Evolutionary conservation across 2,888 invertebrate species (phyloP).

Genomic region (Notocelia uddmanniana): DNA sequence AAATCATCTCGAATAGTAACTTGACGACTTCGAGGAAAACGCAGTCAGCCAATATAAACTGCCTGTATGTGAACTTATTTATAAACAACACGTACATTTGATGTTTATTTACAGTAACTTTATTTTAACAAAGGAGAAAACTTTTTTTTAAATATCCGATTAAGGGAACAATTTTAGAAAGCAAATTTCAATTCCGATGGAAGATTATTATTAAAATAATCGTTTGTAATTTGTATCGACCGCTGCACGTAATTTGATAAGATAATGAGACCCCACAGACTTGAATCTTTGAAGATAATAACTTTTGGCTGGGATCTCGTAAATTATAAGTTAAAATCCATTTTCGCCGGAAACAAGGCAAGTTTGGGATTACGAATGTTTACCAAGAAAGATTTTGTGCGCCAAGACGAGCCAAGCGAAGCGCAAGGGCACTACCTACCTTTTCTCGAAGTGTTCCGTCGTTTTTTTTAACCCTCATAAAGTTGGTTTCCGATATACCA

Average conservation of each 20-base stretch:
- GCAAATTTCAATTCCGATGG: neutral
- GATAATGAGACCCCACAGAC: conserved; percentile 32
- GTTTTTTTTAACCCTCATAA: too few species aligned
- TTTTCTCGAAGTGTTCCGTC: too few species aligned
- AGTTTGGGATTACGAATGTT: conserved; percentile 34
- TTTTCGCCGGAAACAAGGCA: conserved; percentile 24
- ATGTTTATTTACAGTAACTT: too few species aligned
- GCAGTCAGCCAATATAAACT: too few species aligned
- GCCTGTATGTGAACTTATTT: too few species aligned
- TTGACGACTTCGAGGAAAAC: too few species aligned
- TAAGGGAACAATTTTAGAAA: neutral
- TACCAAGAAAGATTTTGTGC: neutral
- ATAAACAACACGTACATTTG: too few species aligned
- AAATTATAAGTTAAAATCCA: conserved; percentile 37
- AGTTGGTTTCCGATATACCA: too few species aligned
- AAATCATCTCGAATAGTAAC: too few species aligned
- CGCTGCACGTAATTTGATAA: conserved; percentile 39
- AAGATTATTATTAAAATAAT: conserved; percentile 12
- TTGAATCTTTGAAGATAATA: conserved; percentile 38
- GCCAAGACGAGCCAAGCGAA: too few species aligned
- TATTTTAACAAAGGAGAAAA: neutral
- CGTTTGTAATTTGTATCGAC: conserved; percentile 18
- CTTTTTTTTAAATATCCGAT: conserved; percentile 5
- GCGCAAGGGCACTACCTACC: too few species aligned
- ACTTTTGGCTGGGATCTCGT: conserved; percentile 29